These are phyloP conservation scores for Ophioderma brevispina DNA, from an alignment of 35 echinoderm and acorn worm species.

Conservation along the genomic window DNA sequence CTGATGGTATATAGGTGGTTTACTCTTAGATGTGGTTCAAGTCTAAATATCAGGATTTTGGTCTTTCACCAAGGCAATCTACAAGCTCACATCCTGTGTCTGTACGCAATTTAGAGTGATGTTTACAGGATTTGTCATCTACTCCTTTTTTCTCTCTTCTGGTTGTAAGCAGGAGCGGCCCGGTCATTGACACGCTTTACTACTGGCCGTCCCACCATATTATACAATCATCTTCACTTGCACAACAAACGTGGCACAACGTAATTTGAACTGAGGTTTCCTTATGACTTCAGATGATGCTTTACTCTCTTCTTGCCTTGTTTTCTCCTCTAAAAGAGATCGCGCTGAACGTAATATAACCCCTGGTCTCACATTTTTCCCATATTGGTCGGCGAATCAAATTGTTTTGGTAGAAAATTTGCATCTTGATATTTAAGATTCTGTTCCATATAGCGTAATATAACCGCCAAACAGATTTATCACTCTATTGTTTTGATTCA, in stretches of 20 bases:
- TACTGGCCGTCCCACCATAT: conserved; percentile 4
- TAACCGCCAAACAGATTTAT: too few relatives aligned
- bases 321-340: neutral
- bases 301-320: neutral
- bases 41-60: neutral
- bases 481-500: too few relatives aligned
- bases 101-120: neutral
- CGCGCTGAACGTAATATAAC: neutral
- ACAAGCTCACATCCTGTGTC: neutral
- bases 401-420: neutral
- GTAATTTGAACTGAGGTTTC: conserved; percentile 6
- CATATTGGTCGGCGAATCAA: neutral
- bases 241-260: neutral
- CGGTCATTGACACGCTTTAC: conserved; percentile 4
- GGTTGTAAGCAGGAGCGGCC: neutral
- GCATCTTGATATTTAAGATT: too few relatives aligned
- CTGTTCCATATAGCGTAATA: too few relatives aligned
- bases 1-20: neutral
- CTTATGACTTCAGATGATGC: neutral
- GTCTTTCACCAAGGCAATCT: neutral
- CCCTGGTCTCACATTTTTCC: neutral
- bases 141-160: neutral
- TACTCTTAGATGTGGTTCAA: neutral
- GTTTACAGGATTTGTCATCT: conserved; percentile 6
- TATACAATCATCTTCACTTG: neutral